Percentiles rank a stretch among this genome's conserved stretches.
phyloP scores from a whole-genome alignment of 2,797 vertebrate genomes.

The Rhodeus uyekii region DNA sequence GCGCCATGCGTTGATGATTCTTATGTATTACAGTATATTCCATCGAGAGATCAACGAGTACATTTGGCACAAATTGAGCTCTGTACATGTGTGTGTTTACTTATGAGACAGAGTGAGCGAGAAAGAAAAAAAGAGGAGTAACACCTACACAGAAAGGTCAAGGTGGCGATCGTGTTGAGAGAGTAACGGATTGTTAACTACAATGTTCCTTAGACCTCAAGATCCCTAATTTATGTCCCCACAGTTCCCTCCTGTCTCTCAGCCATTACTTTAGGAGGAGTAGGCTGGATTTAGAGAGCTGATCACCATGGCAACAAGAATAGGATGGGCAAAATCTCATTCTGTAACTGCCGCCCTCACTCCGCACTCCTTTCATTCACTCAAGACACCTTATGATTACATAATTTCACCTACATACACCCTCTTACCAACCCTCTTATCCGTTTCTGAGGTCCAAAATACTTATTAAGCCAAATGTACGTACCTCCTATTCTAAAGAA shows the following conservation, averaged over 20 bases:
- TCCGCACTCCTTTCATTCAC: slow-evolving; percentile 34
- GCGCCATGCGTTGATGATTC: neutral
- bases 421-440: slow-evolving; percentile 26
- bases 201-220: neutral
- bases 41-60: slow-evolving; percentile 10
- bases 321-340: slow-evolving; percentile 68
- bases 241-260: neutral
- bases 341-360: slow-evolving; percentile 43
- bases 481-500: neutral
- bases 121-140: neutral
- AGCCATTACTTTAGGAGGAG: slow-evolving; percentile 47
- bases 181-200: neutral
- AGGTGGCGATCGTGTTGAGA: neutral
- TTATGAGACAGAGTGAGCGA: neutral
- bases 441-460: slow-evolving; percentile 1
- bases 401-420: slow-evolving; percentile 39
- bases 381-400: slow-evolving; percentile 45
- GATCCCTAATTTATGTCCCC: slow-evolving; percentile 37
- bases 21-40: neutral
- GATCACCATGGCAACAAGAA: slow-evolving; percentile 81
- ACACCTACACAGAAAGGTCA: neutral
- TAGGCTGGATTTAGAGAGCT: slow-evolving; percentile 65
- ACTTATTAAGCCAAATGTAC: neutral
- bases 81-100: neutral
- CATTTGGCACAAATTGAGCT: neutral